Base-by-base conservation (phyloP, 1,140 invertebrate species). In the Ceratina japonica region DNA sequence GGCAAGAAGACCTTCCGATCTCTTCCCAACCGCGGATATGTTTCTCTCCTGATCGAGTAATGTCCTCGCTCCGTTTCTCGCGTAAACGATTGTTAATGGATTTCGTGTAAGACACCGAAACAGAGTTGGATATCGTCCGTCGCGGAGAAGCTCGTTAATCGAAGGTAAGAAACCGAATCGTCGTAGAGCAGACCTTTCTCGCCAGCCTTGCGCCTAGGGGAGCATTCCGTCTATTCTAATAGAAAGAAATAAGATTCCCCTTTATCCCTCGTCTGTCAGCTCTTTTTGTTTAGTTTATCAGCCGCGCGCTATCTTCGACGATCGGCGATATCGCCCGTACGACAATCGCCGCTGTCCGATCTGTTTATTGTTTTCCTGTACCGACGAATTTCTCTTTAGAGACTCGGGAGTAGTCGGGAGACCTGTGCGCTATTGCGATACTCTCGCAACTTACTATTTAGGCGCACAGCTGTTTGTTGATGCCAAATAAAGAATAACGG, bases 101-200 rank as follows among this genome's bases (percentile, higher is more conserved):
- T 84, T 68, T 79, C 70, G 80, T 63, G 75, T 84, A 65, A 82
- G 51, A 62, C 76, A 74, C 79, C 68, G 73, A 62, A 79, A 87
- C 68, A 69, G n/a, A n/a, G 61, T 64, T 65, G 68, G 64, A 81
- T 52, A 83, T 76, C 75, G 64, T 77, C 80, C 71, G 71, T 86
- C 73, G 75, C 72, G 51, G 61, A 80, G 72, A 75, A 80, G 79
- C 79, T 81, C 83, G 56, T 68, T 66, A 83, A 54, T 84, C 74
- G 49, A 79, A 84, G 83, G 84, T 86, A 78, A 86, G 82, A 77
- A 68, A 71, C 56, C 56, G 37, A n/a, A n/a, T 81, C 18, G 27
- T 18, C 63, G 56, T 62, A 68, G n/a, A 68, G 20, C 58, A n/a
- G 68, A 61, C n/a, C 51, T 12, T 24, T 62, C n/a, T 62, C 56